Evolutionary conservation across 1,140 invertebrate genomes (phyloP).

Genomic region (Wiebesia pumilae): DNA sequence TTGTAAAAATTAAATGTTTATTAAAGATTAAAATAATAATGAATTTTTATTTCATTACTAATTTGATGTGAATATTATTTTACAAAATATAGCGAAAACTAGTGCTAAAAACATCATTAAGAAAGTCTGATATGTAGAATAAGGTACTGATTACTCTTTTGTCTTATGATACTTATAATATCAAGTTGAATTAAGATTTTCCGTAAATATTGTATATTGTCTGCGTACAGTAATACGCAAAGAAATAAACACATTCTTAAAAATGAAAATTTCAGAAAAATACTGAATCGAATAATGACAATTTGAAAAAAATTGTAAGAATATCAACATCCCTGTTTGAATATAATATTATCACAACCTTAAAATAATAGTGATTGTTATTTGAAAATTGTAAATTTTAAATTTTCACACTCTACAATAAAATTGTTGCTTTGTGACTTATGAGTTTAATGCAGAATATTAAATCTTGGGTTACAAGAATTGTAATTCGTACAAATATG

Average conservation of each 20-base stretch:
- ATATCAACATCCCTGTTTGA: conserved; percentile 31
- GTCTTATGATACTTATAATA: conserved; percentile 34
- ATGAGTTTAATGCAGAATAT: conserved; percentile 4
- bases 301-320: conserved; percentile 65
- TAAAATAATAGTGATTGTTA: conserved; percentile 5
- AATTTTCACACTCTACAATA: conserved; percentile 20
- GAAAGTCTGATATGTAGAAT: conserved; percentile 47
- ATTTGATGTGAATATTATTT: conserved; percentile 39
- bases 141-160: conserved; percentile 44
- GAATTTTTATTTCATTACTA: conserved; percentile 37
- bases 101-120: conserved; percentile 32
- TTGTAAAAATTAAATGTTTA: conserved; percentile 22
- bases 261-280: conserved; percentile 32
- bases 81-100: conserved; percentile 19
- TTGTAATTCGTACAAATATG: conserved; percentile 29
- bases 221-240: conserved; percentile 61
- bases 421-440: conserved; percentile 43
- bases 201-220: conserved; percentile 26
- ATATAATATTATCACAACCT: conserved; percentile 34
- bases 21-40: conserved; percentile 7
- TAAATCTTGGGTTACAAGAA: conserved; percentile 29
- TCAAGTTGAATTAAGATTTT: conserved; percentile 27
- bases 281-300: conserved; percentile 62
- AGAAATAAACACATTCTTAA: conserved; percentile 57
- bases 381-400: conserved; percentile 38